Evolutionary conservation across 1,140 invertebrate species (phyloP), one percentile per base, ranked within the genome.

Genomic region (Lordiphosa stackelbergi): DNA sequence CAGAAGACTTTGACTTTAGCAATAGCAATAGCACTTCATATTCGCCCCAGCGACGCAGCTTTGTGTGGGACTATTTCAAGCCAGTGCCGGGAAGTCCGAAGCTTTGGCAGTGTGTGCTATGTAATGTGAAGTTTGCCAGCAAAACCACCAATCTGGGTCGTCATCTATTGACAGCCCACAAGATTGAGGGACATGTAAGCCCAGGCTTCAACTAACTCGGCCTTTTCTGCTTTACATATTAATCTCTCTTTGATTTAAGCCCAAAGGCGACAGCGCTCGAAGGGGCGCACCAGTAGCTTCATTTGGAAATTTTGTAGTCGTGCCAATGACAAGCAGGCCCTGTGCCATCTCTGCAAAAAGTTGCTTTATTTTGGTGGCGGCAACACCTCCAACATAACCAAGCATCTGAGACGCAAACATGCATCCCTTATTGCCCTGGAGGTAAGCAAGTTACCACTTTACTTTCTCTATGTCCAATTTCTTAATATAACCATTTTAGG

Each of bases 221-320:
- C 24, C 5, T 6, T 5, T 6, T 28, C 5, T 2, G 1, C 24
- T 28, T 28, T 5, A 1, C 0, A 1, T 28, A 6, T 31, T 7
- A 8, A 8, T 31, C 6, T 31, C 8, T 8, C 24, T 2, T 19
- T 19, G 19, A 2, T 31, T 31, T 31, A 13, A 34, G 19, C 24
- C 2, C 12, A 51, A 49, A 11, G 16, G 22, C 4, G 53, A 56
- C 2, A 53, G 53, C 1, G 38, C 45, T 8, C 62, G 45, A n/a
- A 63, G 57, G 5, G 55, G 65, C 69, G 72, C 5, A 65, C 72
- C 3, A 79, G 63, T 48, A 75, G 75, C 51, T 65, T 75, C 31
- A 66, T 79, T 8, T 79, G 75, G 75, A 75, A 79, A 40, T 79
- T 69, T 40, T 75, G 72, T 41, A 73, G 57, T 2, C 66, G 66